Base-by-base conservation (phyloP, 2,113 vertebrate genomes). In the Pollimyrus isidori region DNA sequence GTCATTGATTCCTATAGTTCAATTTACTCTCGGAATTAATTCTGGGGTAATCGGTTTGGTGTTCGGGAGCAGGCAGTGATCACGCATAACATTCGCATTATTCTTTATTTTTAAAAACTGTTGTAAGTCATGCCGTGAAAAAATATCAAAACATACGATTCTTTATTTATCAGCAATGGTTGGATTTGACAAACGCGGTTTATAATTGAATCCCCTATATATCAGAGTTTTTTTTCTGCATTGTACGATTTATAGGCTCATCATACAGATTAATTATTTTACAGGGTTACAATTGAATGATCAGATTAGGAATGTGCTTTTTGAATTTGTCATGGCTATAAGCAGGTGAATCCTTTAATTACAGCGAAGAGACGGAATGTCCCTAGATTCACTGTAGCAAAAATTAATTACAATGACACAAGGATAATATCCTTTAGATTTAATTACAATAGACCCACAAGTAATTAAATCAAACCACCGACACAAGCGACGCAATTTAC, bases 381-480 rank as follows among this genome's bases (percentile, higher is more conserved):
- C 30, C 85, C n/a, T 56, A 13, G 48, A 39, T 89, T 48, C 84
- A 23, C 56, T 35, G 30, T 88, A 21, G 62, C 80, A 87, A 84
- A 89, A 90, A 89, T 50, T 56, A 91, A 91, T 90, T 91, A 87
- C 65, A 62, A 89, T 62, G 56, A 87, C 87, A 65, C 42, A 1
- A 89, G 89, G 91, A 89, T 89, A 90, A 92, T 91, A 87, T 91
- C 86, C 53, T 52, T 52, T 3, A 84, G 73, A 84, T 89, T 92
- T 91, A 91, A 92, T 93, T 89, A 87, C 89, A 90, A 90, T 92
- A 89, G 89, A 91, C 89, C 91, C 87, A 39, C 88, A 35, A 87
- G 89, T 89, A 90, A 92, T 93, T 89, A 92, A 82, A 56, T 52
- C 39, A 3, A 53, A 62, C 15, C 49, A 15, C 50, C 2, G 42